phyloP scores from a whole-genome alignment of 1,140 invertebrate species.

The Philopotamus ludificatus region DNA sequence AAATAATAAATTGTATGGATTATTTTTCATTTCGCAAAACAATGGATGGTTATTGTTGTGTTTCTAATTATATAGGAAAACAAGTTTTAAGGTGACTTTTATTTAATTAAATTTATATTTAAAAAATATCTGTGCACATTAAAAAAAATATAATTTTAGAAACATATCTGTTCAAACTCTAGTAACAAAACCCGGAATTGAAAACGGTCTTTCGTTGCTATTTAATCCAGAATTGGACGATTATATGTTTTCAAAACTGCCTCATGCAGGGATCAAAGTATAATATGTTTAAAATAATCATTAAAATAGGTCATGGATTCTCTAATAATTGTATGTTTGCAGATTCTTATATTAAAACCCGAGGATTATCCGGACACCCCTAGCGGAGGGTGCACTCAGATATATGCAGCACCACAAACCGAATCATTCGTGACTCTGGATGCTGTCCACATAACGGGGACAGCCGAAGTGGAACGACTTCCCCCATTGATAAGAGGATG shows the following conservation, averaged over 20 bases:
- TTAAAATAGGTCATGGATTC: too few relatives aligned
- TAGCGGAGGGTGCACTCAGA: slow-evolving; percentile 52
- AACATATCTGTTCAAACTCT: background rate
- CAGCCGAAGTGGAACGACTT: slow-evolving; percentile 50
- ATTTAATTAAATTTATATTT: background rate
- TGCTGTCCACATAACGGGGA: slow-evolving; percentile 48
- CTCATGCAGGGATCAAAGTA: slow-evolving; percentile 47
- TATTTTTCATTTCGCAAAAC: slow-evolving; percentile 59
- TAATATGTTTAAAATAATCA: too few relatives aligned
- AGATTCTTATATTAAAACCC: slow-evolving; percentile 53
- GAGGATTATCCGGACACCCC: slow-evolving; percentile 54
- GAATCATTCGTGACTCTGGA: slow-evolving; percentile 44
- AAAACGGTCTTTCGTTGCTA: slow-evolving; percentile 47
- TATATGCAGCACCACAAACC: slow-evolving; percentile 48
- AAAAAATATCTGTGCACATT: background rate
- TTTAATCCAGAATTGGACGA: slow-evolving; percentile 47
- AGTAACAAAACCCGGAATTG: slow-evolving; percentile 29
- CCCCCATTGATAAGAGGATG: slow-evolving; percentile 47
- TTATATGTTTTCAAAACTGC: slow-evolving; percentile 44
- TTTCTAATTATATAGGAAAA: slow-evolving; percentile 58
- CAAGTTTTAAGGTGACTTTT: slow-evolving; percentile 38
- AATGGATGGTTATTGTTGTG: slow-evolving; percentile 61
- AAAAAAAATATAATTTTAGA: background rate
- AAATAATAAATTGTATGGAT: slow-evolving; percentile 49
- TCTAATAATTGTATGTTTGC: slow-evolving; percentile 32